Evolutionary conservation across 1,140 invertebrate genomes (phyloP), one percentile per base, ranked within the genome.

Genomic region (Archivesica marissinica): DNA sequence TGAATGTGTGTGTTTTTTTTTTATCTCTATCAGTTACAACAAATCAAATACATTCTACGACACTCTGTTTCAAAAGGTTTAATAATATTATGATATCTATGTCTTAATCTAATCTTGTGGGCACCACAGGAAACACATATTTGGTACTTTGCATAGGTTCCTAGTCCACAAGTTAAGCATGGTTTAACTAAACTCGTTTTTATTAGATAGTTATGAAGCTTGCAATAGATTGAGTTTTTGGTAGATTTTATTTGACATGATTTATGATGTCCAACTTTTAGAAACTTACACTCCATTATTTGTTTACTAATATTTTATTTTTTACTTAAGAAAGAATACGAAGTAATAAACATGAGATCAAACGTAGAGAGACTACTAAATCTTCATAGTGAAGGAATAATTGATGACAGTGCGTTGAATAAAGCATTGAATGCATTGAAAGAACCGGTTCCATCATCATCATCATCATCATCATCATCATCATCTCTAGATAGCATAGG

Each of bases 211-310:
- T 68, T 68, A n/a, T 68, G 64, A 68, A 38, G 2, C 2, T 44
- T 68, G 64, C 64, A 68, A 28, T 68, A 68, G 25, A 9, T 28
- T 4, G 64, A 68, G 1, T 2, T 75, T 75, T n/a, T n/a, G n/a
- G n/a, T n/a, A n/a, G n/a, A n/a, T 33, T 75, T 75, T 15, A 33
- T 75, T 75, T 54, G 50, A 75, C 70, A 75, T 6, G 7, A 47
- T 52, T 75, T 30, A 30, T 75, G 9, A 52, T 44, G 54, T 7
- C 47, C 70, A 23, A n/a, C 17, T 33, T 1, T 20, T 13, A 72
- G 25, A 20, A 52, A 23, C 28, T n/a, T 4, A 23, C 44, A 75
- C 7, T 2, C 44, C 44, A 3, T n/a, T n/a, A n/a, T n/a, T n/a
- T n/a, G n/a, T n/a, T n/a, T n/a, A n/a, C n/a, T n/a, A n/a, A n/a